phyloP scores from a whole-genome alignment of 1,140 invertebrate species.

The Lutraria rhynchaena region DNA sequence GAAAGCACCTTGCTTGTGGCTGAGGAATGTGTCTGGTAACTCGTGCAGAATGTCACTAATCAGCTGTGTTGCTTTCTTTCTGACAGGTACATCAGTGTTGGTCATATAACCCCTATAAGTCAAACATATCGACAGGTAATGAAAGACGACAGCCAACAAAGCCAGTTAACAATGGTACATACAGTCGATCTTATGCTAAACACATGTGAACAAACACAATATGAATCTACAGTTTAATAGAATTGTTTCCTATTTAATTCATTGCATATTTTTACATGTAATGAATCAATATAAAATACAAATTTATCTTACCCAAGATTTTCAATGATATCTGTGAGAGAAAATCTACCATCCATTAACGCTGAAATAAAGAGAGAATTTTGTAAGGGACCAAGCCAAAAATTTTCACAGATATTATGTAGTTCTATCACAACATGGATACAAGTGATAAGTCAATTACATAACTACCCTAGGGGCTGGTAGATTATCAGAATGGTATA shows the following conservation, averaged over 20 bases:
- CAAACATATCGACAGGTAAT: background rate
- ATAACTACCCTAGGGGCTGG: background rate
- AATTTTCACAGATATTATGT: background rate
- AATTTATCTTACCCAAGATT: conserved; percentile 45
- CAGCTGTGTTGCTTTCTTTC: conserved; percentile 63
- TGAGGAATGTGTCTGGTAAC: conserved; percentile 61
- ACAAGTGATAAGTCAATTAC: background rate
- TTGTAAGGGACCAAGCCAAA: background rate
- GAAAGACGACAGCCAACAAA: background rate
- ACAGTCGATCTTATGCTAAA: background rate
- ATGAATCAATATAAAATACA: background rate
- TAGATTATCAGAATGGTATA: background rate
- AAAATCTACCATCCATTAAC: background rate
- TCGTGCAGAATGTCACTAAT: conserved; percentile 63
- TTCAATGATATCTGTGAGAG: conserved; percentile 38
- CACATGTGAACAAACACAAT: background rate
- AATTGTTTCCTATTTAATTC: background rate
- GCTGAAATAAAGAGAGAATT: conserved; percentile 26
- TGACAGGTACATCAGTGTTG: conserved; percentile 32
- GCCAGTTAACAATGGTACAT: background rate
- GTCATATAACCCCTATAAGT: conserved; percentile 62
- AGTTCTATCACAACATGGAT: background rate
- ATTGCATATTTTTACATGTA: background rate
- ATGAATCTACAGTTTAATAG: background rate
- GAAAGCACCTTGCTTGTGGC: conserved; percentile 63